phyloP scores from a whole-genome alignment of 2,888 invertebrate species.

The Druceiella hillmani region DNA sequence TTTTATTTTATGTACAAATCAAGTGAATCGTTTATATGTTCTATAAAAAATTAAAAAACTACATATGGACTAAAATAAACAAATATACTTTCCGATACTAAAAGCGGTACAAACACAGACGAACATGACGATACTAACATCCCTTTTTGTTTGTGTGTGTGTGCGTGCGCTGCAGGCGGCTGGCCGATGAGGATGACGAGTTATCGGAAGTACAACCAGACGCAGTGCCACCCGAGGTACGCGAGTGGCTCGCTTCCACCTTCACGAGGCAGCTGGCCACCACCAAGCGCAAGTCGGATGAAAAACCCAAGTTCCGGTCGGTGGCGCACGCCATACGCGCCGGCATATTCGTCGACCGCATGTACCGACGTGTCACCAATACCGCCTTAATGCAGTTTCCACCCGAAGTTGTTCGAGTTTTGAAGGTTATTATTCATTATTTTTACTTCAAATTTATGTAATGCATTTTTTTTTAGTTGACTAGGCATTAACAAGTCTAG shows the following conservation, averaged over 20 bases:
- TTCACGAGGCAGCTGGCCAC: constrained; percentile 87
- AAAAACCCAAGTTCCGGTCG: constrained; percentile 86
- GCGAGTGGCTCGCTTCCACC: constrained; percentile 95
- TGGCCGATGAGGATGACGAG: constrained; percentile 92
- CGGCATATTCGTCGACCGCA: constrained; percentile 93
- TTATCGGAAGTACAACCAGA: constrained; percentile 94
- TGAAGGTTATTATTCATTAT: constrained; percentile 75
- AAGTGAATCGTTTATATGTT: too few species aligned
- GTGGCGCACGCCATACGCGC: constrained; percentile 96
- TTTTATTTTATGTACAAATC: too few species aligned
- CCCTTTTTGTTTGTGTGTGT: too few species aligned
- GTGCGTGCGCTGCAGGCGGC: constrained; percentile 57
- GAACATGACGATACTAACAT: too few species aligned
- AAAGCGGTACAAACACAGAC: too few species aligned
- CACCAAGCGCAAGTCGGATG: constrained; percentile 68
- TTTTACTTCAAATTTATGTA: too few species aligned
- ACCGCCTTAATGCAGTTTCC: constrained; percentile 83
- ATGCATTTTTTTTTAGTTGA: too few species aligned
- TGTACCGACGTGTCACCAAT: constrained; percentile 77
- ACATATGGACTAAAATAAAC: too few species aligned
- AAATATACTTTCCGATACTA: too few species aligned
- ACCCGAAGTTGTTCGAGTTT: constrained; percentile 75
- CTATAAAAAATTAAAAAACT: too few species aligned
- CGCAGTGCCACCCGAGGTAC: constrained; percentile 92
- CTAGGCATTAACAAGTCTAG: too few species aligned